These are phyloP conservation scores for Ascidia mentula DNA, from an alignment of 23 tunicate genomes.

Conservation along the genomic window DNA sequence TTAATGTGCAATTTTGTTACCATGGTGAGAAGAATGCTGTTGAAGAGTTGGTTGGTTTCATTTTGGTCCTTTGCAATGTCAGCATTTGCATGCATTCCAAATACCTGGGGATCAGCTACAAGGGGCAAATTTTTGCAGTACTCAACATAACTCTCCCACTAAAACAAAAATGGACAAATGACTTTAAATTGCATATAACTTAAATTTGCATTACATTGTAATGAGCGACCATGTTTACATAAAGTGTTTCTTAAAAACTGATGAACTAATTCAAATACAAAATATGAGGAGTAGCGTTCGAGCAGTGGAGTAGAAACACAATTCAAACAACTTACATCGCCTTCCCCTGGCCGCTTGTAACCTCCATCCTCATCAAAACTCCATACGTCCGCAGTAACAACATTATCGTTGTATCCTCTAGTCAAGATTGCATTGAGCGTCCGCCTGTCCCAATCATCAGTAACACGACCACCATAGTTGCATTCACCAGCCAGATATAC, in stretches of 20 bases:
- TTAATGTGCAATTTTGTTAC: no score
- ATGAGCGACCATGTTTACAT: background rate
- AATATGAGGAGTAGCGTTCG: no score
- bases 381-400: slow-evolving; percentile 47
- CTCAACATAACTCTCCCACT: slow-evolving; percentile 54
- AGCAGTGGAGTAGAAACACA: background rate
- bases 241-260: no score
- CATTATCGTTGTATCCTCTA: slow-evolving; percentile 77
- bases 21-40: slow-evolving; percentile 94
- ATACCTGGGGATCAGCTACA: slow-evolving; percentile 82
- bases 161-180: no score
- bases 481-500: slow-evolving; percentile 96
- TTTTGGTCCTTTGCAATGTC: slow-evolving; percentile 97
- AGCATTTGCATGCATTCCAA: slow-evolving; percentile 98
- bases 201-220: no score
- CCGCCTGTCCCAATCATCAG: slow-evolving; percentile 97
- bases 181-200: background rate
- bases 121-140: slow-evolving; percentile 82
- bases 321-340: slow-evolving; percentile 70
- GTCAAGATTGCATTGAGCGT: slow-evolving; percentile 65
- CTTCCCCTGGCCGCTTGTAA: slow-evolving; percentile 83
- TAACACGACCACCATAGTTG: slow-evolving; percentile 99
- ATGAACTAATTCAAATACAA: no score
- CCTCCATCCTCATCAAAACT: slow-evolving; percentile 65
- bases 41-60: slow-evolving; percentile 71